A percentile compares a stretch with the other conserved stretches of the same genome.
These are phyloP conservation scores for Chaetogeoica ovagalla DNA, from an alignment of 2,888 invertebrate species.

Conservation along the genomic window DNA sequence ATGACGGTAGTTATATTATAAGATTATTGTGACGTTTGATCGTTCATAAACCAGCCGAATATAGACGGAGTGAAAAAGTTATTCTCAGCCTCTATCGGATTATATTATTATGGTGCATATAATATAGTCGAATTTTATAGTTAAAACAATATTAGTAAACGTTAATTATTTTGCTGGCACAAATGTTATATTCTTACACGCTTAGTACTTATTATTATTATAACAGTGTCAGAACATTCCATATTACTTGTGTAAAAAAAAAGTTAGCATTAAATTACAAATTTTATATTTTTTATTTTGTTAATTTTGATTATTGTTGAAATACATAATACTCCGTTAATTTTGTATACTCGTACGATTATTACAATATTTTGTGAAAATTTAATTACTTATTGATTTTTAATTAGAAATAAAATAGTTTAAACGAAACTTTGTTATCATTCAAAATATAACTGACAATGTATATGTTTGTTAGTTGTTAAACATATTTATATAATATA, in stretches of 20 bases:
- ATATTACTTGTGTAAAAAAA: not conserved
- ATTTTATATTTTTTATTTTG: slow-evolving; percentile 47
- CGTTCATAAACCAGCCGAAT: not conserved
- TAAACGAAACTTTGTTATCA: not conserved
- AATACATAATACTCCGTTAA: slow-evolving; percentile 11
- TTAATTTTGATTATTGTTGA: slow-evolving; percentile 45
- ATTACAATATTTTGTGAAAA: not conserved
- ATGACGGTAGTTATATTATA: slow-evolving; percentile 13
- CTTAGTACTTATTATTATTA: slow-evolving; percentile 23
- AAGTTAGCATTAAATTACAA: not conserved
- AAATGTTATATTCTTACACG: slow-evolving; percentile 11
- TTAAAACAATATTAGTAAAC: slow-evolving; percentile 10
- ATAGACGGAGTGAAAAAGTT: not conserved
- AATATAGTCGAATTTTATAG: slow-evolving; percentile 15
- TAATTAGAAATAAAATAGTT: not conserved
- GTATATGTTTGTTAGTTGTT: too few relatives aligned
- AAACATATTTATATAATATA: too few relatives aligned
- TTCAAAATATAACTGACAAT: too few relatives aligned
- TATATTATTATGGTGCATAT: slow-evolving; percentile 11
- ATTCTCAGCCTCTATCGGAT: not conserved
- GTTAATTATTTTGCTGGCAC: slow-evolving; percentile 35
- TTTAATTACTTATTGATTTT: slow-evolving; percentile 11
- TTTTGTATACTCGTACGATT: slow-evolving; percentile 4
- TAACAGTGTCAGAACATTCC: not conserved
- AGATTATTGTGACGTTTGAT: slow-evolving; percentile 8